Evolutionary conservation across 2,113 vertebrate species (phyloP), one percentile per base, ranked within the genome.

Genomic region (Herpailurus yagouaroundi): DNA sequence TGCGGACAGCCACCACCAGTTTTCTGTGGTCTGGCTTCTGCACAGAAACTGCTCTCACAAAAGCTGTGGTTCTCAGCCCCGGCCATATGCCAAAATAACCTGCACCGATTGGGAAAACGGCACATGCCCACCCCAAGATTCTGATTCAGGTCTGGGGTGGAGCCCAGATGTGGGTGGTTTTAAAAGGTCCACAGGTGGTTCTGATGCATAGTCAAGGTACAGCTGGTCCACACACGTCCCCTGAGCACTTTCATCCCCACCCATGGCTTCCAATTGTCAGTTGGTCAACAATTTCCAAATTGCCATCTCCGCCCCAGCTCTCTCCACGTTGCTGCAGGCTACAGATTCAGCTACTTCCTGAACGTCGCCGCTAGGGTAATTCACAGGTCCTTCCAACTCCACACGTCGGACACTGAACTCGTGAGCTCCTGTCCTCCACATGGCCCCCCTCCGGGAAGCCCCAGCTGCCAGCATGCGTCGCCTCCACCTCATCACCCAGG

Each of bases 101-200:
- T 57, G 74, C 81, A 76, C 64, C 16, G 64, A 38, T 50, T 21
- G 33, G 50, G 82, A 66, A 74, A 69, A 2, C 14, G 38, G 36
- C 57, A 76, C 71, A 36, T 64, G 74, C 63, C 69, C 52, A 36
- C 52, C 91, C 38, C 7, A 9, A 52, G 63, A 33, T 83, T 93
- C 90, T 85, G 87, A 96, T 87, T 95, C 80, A 87, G 74, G 86
- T 76, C 68, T 86, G 25, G 79, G 92, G 84, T 92, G 92, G 66
- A 60, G 89, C 82, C 82, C 13, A 0, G 96, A 91, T 76, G 60
- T 89, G 38, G 84, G 93, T 60, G 50, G 82, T 63, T 97, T 73
- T 93, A 63, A 52, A 96, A 97, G 91, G 76, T 74, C 94, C 83
- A 66, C 82, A 55, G 74, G 69, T 71, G 81, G 38, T 73, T 71